Base-by-base conservation (phyloP, 2,797 vertebrate genomes). In the Danionella dracula region DNA sequence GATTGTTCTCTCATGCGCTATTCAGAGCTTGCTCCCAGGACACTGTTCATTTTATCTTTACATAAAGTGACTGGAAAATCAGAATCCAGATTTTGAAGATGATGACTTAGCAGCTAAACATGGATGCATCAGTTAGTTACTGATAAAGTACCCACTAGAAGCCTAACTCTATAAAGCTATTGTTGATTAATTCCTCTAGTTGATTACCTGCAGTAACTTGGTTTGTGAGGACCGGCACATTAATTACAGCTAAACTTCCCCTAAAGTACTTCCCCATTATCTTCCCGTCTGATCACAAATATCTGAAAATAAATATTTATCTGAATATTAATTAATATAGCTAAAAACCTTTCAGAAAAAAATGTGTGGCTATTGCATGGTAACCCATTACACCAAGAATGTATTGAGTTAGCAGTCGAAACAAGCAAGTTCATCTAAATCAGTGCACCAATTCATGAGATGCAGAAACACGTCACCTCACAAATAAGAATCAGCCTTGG, bases 371-470 rank as follows among this genome's bases (percentile, higher is more conserved):
- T 41, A 27, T 27, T 27, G 23, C 3, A 55, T 55, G 50, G 32
- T 37, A 66, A 66, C 62, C 20, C 32, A 8, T 55, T 55, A 21
- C 6, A 35, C 13, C 62, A 66, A 46, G 40, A 66, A 55, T 20
- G 41, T 66, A 40, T 20, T 4, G 62, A 55, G 19, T 46, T 27
- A 55, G 51, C 62, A 55, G 51, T 46, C 62, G 46, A 55, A 66
- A 66, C 62, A 66, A 55, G 20, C 32, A 29, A 11, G 29, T 23
- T 23, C 12, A 12, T 45, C 45, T 46, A 65, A 8, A 31, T 4
- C 13, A 5, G 27, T 19, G 19, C 29, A 45, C 44, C 19, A 65
- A 37, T 53, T 53, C n/a, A 44, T 15, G 12, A 16, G 17, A 12
- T 37, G 34, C 19, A 15, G 29, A 65, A 51, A 34, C 17, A n/a